phyloP scores from a whole-genome alignment of 23 tunicate species.

The Halocynthia aurantium region DNA sequence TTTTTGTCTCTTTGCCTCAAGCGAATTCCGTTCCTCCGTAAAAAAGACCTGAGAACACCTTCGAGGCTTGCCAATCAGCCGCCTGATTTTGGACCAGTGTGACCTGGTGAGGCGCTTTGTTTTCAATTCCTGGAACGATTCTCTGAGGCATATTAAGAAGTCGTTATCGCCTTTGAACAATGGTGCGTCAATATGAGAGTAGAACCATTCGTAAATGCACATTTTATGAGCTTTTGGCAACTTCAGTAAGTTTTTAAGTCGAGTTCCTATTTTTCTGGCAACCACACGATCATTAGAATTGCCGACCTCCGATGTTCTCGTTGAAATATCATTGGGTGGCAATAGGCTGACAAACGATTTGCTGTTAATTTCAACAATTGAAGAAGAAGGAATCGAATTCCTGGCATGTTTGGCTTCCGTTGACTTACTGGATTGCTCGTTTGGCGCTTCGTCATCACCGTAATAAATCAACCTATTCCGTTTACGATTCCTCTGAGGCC shows the following conservation, averaged over 20 bases:
- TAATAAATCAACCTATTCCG: slow-evolving; percentile 50
- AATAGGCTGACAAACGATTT: background rate
- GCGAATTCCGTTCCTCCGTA: slow-evolving; percentile 62
- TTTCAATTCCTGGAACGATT: slow-evolving; percentile 68
- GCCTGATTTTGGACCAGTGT: slow-evolving; percentile 83
- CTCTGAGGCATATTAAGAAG: slow-evolving; percentile 77
- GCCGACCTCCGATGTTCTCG: background rate
- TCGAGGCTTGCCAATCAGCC: slow-evolving; percentile 77
- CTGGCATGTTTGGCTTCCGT: background rate
- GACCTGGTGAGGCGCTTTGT: slow-evolving; percentile 66
- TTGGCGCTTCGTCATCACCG: slow-evolving; percentile 52
- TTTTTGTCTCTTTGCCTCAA: slow-evolving; percentile 47
- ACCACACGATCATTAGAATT: slow-evolving; percentile 31
- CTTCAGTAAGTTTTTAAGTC: slow-evolving; percentile 68
- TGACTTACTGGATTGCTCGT: slow-evolving; percentile 24
- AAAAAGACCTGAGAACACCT: slow-evolving; percentile 85
- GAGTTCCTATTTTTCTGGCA: slow-evolving; percentile 54
- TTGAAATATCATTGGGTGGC: background rate
- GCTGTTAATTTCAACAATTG: background rate
- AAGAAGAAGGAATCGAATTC: background rate
- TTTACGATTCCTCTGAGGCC: slow-evolving; percentile 64
- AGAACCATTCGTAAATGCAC: slow-evolving; percentile 96
- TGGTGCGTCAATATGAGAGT: slow-evolving; percentile 65
- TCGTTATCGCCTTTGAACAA: slow-evolving; percentile 73
- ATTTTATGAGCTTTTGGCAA: slow-evolving; percentile 91